These are phyloP conservation scores for Odocoileus virginianus DNA, from an alignment of 2,113 vertebrate species.

Conservation along the genomic window DNA sequence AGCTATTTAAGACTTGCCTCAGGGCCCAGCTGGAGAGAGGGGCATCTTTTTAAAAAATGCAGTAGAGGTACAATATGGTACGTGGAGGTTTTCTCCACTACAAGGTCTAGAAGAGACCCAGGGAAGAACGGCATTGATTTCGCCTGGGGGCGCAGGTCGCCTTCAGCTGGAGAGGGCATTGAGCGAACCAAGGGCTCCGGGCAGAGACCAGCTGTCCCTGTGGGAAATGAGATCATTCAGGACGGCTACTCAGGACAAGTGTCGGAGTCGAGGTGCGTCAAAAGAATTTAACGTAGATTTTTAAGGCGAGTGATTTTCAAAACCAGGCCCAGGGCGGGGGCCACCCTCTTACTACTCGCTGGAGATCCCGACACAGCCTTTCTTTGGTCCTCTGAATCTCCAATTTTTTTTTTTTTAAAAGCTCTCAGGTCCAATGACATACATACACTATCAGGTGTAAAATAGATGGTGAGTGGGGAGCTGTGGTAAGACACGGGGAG, in stretches of 20 bases:
- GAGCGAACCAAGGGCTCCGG: neutral
- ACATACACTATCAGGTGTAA: neutral
- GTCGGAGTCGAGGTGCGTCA: neutral
- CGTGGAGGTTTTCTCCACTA: neutral
- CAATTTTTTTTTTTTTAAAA: neutral
- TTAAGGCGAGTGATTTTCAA: neutral
- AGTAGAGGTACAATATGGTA: neutral
- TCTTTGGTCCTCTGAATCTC: neutral
- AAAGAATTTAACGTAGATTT: neutral
- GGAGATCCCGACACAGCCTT: neutral
- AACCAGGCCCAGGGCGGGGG: neutral
- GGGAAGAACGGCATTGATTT: neutral
- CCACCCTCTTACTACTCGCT: no score
- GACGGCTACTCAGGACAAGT: neutral
- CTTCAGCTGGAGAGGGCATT: neutral
- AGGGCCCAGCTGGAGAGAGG: neutral
- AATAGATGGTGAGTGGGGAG: neutral
- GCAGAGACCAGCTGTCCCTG: neutral
- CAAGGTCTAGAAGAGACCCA: neutral
- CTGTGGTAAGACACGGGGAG: neutral
- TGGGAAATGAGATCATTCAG: neutral
- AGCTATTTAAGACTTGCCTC: neutral
- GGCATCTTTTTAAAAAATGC: neutral
- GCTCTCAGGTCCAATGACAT: neutral
- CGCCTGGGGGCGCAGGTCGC: neutral